Base-by-base conservation (phyloP, 2,113 vertebrate species). In the Perognathus longimembris region DNA sequence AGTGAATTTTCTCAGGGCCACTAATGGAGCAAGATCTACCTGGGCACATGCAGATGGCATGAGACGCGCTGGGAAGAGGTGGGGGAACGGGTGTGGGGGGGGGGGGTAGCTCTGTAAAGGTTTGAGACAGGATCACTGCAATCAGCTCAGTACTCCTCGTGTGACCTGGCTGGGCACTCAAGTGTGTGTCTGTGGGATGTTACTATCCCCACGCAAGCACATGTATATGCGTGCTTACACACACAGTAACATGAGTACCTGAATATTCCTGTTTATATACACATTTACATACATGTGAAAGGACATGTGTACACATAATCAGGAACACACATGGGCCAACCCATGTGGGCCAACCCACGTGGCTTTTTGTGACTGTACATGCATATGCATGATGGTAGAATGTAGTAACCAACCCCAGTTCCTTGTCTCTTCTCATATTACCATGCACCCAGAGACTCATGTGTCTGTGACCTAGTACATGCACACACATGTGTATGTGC, bases 1-100 rank as follows among this genome's bases (percentile, higher is more conserved):
- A 93, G 94, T 78, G 94, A 93, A 94, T 95, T 96, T 96, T 96
- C 95, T 95, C 85, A 36, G 89, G 93, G 85, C 92, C 95, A 93
- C 89, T 86, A 86, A 91, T 59, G 0, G 61, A 93, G 88, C 82
- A 70, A 95, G 80, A 90, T 57, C 63, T 89, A 59, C 69, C 77
- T 89, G 26, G 18, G 92, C 86, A 89, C 86, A 34, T 36, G 73
- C 38, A 84, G 86, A 78, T 57, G 67, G 45, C 63, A 17, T 0
- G 5, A 21, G 78, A 30, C 61, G 84, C 15, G 1, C 14, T 7
- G 59, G n/a, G n/a, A n/a, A n/a, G n/a, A n/a, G n/a, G n/a, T n/a
- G n/a, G n/a, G n/a, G n/a, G n/a, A n/a, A n/a, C n/a, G n/a, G n/a
- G n/a, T n/a, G n/a, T n/a, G n/a, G n/a, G n/a, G n/a, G n/a, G n/a